phyloP scores from a whole-genome alignment of 2,113 vertebrate species.

The Thymallus thymallus region DNA sequence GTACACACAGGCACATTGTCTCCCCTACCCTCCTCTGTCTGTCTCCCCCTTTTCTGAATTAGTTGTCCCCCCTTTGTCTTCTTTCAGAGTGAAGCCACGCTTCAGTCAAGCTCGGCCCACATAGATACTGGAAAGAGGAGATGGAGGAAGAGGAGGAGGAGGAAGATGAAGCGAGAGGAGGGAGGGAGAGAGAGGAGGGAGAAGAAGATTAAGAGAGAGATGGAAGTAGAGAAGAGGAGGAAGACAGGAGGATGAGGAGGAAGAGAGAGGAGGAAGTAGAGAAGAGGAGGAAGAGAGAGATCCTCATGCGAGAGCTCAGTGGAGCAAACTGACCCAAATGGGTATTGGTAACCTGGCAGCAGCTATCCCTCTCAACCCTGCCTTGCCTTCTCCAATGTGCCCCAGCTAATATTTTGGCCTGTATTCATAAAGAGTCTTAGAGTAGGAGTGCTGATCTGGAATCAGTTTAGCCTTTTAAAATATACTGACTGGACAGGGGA shows the following conservation, averaged over 20 bases:
- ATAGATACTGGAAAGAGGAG: slow-evolving; percentile 22
- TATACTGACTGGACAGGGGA: too few species aligned
- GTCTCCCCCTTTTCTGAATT: not conserved
- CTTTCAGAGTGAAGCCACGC: slow-evolving; percentile 59
- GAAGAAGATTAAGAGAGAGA: not conserved
- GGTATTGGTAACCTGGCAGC: not conserved
- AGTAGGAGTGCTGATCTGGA: too few species aligned
- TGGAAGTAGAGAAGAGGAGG: too few species aligned
- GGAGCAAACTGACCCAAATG: not conserved
- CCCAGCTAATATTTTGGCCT: not conserved
- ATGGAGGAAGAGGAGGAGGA: not conserved
- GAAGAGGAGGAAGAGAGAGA: not conserved
- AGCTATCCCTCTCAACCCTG: not conserved
- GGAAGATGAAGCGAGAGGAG: not conserved
- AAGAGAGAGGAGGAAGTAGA: not conserved
- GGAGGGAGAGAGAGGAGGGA: not conserved
- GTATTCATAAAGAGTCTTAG: too few species aligned
- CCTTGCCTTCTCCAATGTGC: not conserved
- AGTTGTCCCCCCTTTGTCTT: slow-evolving; percentile 3
- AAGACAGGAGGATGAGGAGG: not conserved
- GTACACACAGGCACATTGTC: slow-evolving; percentile 39
- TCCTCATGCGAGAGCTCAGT: not conserved
- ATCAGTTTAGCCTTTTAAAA: too few species aligned
- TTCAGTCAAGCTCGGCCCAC: slow-evolving; percentile 62
- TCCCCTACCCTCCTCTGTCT: not conserved